Base-by-base conservation (phyloP, 2,113 vertebrate species). In the Channa argus region DNA sequence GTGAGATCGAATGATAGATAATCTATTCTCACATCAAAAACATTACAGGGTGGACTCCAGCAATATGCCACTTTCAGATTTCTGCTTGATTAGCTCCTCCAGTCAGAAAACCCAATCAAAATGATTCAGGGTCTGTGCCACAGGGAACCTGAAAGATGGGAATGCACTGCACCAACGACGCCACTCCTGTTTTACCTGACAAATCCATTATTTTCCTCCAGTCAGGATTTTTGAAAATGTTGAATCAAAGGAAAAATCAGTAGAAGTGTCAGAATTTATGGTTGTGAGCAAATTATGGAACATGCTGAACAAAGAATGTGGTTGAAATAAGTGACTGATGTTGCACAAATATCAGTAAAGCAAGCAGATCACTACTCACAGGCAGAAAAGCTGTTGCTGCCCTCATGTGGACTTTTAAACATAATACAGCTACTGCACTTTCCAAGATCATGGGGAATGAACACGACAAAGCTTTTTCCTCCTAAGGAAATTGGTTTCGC, bases 351-450 rank as follows among this genome's bases (percentile, higher is more conserved):
- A 59, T 33, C 3, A 33, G 43, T 3, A 13, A 8, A 13, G 54
- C 24, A 0, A 44, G 38, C 51, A 66, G 24, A 41, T 2, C 7
- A 8, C 38, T 14, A 55, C 7, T 6, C 7, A 8, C 50, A 8
- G 24, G 24, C 24, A 24, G 13, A 63, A 80, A 74, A 64, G 56
- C 51, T 71, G 70, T 64, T 91, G 74, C 88, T 91, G 83, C 86
- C 91, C 72, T 65, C 91, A 54, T 83, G 89, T 91, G 90, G 90
- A 49, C 56, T 15, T 54, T 44, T 63, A 3, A 38, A 7, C 11
- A 51, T 43, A 76, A 6, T 67, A 41, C 49, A 49, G 51, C 56
- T 36, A 33, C 37, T 47, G 12, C 41, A 6, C 6, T 44, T 55
- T 34, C 7, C 54, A 24, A 39, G 5, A n/a, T 37, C 4, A 41